Percentiles rank a stretch among this genome's conserved stretches.
These are phyloP conservation scores for Phylloscopus trochiloides DNA, from an alignment of 2,113 vertebrate species.

Conservation along the genomic window DNA sequence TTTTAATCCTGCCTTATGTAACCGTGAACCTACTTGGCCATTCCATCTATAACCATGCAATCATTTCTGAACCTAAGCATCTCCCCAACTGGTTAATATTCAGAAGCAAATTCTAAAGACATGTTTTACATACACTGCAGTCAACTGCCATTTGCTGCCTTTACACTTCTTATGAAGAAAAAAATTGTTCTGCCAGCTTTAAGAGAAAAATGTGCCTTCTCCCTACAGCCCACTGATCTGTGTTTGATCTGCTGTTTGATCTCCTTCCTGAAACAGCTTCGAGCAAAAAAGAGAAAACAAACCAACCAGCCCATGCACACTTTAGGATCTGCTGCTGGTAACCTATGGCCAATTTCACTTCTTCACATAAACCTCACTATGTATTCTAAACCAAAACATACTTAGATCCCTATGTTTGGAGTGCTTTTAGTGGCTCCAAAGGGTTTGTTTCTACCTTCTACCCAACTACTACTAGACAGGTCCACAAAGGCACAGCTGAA, in stretches of 20 bases:
- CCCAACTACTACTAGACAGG: background rate
- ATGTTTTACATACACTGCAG: background rate
- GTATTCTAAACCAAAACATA: background rate
- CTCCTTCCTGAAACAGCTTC: background rate
- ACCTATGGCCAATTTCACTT: background rate
- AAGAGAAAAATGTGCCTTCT: background rate
- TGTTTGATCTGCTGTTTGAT: background rate
- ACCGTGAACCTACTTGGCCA: conserved; percentile 7
- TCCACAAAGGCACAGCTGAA: background rate
- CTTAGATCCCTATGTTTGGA: background rate
- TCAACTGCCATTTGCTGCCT: background rate
- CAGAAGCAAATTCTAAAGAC: background rate
- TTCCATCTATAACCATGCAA: background rate
- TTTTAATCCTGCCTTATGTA: conserved; percentile 42
- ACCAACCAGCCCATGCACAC: background rate
- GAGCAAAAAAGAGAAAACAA: background rate
- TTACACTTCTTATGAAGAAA: background rate
- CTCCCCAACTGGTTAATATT: background rate
- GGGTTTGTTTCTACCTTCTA: background rate
- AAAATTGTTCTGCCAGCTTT: background rate
- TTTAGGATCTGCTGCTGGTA: background rate
- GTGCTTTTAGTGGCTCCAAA: background rate
- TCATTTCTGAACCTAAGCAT: background rate
- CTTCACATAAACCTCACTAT: background rate
- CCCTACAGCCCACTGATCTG: background rate